Evolutionary conservation across 2,888 invertebrate genomes (phyloP), one percentile per base, ranked within the genome.

Genomic region (Bembecia ichneumoniformis): DNA sequence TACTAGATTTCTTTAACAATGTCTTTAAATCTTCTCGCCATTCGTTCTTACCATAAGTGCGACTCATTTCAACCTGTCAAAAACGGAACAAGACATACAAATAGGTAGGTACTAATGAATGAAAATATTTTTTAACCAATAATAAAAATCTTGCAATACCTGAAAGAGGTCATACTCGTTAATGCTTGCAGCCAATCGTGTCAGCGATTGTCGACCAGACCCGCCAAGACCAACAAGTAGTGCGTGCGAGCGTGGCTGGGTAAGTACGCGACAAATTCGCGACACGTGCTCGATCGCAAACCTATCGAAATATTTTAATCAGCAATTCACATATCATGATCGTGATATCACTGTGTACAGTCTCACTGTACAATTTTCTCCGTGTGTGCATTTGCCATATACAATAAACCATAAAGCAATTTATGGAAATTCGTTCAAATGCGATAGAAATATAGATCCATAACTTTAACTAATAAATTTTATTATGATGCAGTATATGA

Each of bases 281-380:
- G 97, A 96, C 63, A 98, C 89, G 87, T 98, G 98, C 83, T 98
- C 97, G 58, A 98, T 91, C 0, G 97, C 97, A 79, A 96, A 98
- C 71, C 97, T 96, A 28, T 28, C 7, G 28, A 28, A 28, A 28
- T 28, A 3, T 9, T 28, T 28, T 0, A 28, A 28, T 28, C 28
- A 28, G 1, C 1, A 28, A 28, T n/a, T n/a, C n/a, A n/a, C n/a
- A n/a, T n/a, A n/a, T n/a, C n/a, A n/a, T n/a, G n/a, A n/a, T n/a
- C n/a, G n/a, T n/a, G n/a, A n/a, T n/a, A n/a, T n/a, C n/a, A n/a
- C n/a, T n/a, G n/a, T n/a, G n/a, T n/a, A n/a, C n/a, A n/a, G n/a
- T n/a, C n/a, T n/a, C 4, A 5, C 5, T 20, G 4, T 20, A 20
- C 4, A 20, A 20, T 3, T 20, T 20, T 20, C n/a, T n/a, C n/a